Conservation (phyloP, 2,888 invertebrate species). For the Bombyx huttoni region DNA sequence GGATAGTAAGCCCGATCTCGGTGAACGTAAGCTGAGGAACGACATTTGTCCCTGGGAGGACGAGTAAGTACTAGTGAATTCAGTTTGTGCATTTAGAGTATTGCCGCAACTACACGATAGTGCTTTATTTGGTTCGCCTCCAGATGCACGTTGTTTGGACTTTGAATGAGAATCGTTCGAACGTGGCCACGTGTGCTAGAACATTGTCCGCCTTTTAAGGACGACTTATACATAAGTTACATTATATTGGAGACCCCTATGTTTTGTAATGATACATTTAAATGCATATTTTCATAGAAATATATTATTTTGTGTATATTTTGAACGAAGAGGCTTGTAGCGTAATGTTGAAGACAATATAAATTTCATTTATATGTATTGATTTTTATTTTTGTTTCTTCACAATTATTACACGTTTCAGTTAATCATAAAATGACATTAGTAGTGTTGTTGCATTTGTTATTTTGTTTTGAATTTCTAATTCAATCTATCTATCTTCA, state of each 20-base stretch:
- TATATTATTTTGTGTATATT: not conserved
- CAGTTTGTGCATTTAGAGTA: slow-evolving; percentile 22
- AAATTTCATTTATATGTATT: not conserved
- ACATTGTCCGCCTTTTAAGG: not conserved
- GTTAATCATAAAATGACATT: not conserved
- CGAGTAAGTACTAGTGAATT: slow-evolving; percentile 81
- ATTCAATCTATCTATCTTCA: not conserved
- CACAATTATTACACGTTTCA: not conserved
- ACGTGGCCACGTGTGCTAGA: not conserved
- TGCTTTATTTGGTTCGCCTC: slow-evolving; percentile 1
- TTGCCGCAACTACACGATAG: slow-evolving; percentile 7
- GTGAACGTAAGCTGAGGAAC: slow-evolving; percentile 73
- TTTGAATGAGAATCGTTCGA: not conserved
- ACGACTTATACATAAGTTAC: not conserved
- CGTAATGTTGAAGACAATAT: not conserved
- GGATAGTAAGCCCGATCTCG: slow-evolving; percentile 47
- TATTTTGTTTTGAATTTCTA: not conserved
- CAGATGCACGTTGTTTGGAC: not conserved
- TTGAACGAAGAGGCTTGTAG: not conserved
- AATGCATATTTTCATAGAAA: not conserved
- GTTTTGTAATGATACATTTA: not conserved
- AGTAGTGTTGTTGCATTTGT: not conserved
- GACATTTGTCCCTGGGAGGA: slow-evolving; percentile 96
- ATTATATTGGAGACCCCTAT: not conserved
- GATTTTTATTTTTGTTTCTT: not conserved